Evolutionary conservation across 2,888 invertebrate species (phyloP), one percentile per base, ranked within the genome.

Genomic region (Opisthograptis luteolata): DNA sequence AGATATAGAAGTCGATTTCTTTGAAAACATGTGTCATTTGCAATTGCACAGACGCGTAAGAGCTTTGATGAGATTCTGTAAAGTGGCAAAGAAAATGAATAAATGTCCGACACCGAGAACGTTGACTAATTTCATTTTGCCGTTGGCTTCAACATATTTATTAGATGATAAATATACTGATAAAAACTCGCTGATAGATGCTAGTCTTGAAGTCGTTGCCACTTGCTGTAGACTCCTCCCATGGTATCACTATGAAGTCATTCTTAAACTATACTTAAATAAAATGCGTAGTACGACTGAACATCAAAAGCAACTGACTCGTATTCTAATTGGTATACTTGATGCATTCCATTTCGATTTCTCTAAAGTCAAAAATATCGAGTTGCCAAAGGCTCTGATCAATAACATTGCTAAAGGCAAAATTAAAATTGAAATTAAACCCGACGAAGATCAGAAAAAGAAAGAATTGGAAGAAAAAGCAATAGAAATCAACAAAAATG

Each of bases 261-360:
- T 98, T 22, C 84, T 99, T 2, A 95, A 95, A 64, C 92, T 93
- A 65, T 98, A 97, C 79, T 87, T 99, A 22, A 92, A 92, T 44
- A 94, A 95, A 82, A 91, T 99, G 75, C 92, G 95, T 0, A 91
- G 92, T 36, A 93, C 94, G 5, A 80, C 93, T 0, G 95, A 96
- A 24, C 94, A 94, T 74, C 98, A 98, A 70, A 97, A 96, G 66
- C 96, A 97, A 66, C 87, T 96, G 47, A 95, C 97, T 5, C 92
- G 95, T 45, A 91, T 96, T 45, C 91, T 96, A 8, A 94, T 95
- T 0, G 93, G 93, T 0, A 94, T 99, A 53, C 88, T 99, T 56
- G 97, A 98, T 75, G 94, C 96, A 0, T 99, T 98, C 73, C 98
- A 98, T 84, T 99, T 96, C 79, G 96, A 98, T 87, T 90, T 98